Evolutionary conservation across 2,113 vertebrate species (phyloP), one percentile per base, ranked within the genome.

Genomic region (Odontesthes bonariensis): DNA sequence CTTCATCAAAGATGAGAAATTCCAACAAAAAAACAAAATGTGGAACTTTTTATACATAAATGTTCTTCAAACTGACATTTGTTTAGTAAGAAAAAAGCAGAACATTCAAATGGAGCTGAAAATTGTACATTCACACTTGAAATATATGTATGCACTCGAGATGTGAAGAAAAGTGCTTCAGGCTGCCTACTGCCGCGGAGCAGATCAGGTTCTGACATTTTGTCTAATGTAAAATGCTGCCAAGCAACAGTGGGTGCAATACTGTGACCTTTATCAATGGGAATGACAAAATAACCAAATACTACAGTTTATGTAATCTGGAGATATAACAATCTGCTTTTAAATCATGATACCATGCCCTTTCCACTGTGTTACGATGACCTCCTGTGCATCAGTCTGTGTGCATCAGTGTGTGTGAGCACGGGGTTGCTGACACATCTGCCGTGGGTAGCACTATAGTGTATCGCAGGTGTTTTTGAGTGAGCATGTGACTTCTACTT

Each of bases 131-230:
- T 84, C 47, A 62, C 63, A 77, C 57, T 63, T 55, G 64, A 78
- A 89, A 86, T 77, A 86, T 89, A 84, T 67, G 75, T 69, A 75
- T 85, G 84, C 57, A 68, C 57, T 78, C 66, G 77, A 65, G 67
- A 85, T 85, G 76, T 58, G 74, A 79, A 62, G 74, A 23, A 85
- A 85, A 73, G 75, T 66, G 86, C 82, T 81, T 38, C 65, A 84
- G 86, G 89, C 88, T 49, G 52, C 22, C 8, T 44, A 20, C 65
- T 59, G 79, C 68, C 70, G 72, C 22, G 74, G 60, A 83, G 76
- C 87, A 86, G 84, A 86, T 90, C 88, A 82, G 73, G 82, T 82
- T 80, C 71, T 91, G 88, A 91, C 87, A 91, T 92, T 90, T 90
- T 85, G 80, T 82, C 73, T 78, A 87, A 91, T 85, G 81, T 79